Percentiles rank a stretch among this genome's conserved stretches.
Conservation (phyloP, 2,113 vertebrate species). For the Noturus placidus region DNA sequence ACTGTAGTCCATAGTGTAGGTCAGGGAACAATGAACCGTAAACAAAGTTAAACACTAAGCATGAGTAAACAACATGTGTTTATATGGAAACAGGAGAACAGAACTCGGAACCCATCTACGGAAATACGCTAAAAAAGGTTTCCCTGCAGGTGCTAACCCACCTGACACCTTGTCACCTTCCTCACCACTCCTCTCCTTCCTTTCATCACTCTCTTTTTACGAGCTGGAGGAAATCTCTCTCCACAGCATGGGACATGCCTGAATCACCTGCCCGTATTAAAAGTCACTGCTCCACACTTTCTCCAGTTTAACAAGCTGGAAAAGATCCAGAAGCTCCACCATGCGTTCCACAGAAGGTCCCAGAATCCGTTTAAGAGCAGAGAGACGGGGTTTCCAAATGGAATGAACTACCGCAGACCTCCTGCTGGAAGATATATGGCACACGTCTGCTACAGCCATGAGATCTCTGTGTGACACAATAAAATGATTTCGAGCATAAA, state of each 20-base stretch:
- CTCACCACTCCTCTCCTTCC: not conserved
- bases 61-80: not conserved
- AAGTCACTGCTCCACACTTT: slow-evolving; percentile 16
- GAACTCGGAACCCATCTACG: not conserved
- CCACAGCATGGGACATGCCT: not conserved
- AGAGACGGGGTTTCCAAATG: slow-evolving; percentile 44
- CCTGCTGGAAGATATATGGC: slow-evolving; percentile 52
- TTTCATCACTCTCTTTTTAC: not conserved
- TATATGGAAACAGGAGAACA: not conserved
- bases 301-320: slow-evolving; percentile 42
- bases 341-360: slow-evolving; percentile 31
- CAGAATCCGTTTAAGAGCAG: slow-evolving; percentile 45
- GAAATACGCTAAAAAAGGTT: not conserved
- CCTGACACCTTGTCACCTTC: slow-evolving; percentile 44
- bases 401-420: slow-evolving; percentile 47
- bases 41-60: not conserved
- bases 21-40: not conserved
- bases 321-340: slow-evolving; percentile 50
- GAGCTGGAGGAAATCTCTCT: not conserved
- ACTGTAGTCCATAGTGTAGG: not conserved
- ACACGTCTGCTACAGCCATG: not conserved
- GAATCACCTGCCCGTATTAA: not conserved
- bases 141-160: slow-evolving; percentile 60
- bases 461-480: slow-evolving; percentile 19
- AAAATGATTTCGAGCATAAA: not conserved